Conservation (phyloP, 2,797 vertebrate genomes). For the Melanotaenia nigrans region DNA sequence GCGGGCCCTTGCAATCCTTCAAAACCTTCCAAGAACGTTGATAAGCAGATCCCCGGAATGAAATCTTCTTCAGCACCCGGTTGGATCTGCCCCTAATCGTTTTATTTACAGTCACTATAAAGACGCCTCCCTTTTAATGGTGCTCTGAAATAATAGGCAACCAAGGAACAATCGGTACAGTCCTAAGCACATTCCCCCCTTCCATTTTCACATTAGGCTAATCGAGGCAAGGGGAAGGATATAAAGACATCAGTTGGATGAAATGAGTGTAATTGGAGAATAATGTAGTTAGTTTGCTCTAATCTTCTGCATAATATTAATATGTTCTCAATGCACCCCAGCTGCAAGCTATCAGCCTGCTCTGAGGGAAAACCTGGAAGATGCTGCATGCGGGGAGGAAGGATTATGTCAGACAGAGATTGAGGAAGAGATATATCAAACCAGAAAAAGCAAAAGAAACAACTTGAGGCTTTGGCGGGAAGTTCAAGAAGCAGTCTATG, state of each 20-base stretch:
- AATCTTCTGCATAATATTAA: constrained; percentile 93
- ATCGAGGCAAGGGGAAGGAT: constrained; percentile 89
- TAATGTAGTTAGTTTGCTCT: constrained; percentile 93
- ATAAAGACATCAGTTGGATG: constrained; percentile 91
- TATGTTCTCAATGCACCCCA: constrained; percentile 87
- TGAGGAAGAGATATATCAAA: constrained; percentile 40
- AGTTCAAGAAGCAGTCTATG: constrained; percentile 47
- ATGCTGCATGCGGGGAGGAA: constrained; percentile 47
- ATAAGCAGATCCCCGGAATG: constrained; percentile 86
- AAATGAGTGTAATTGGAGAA: constrained; percentile 93
- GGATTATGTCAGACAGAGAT: constrained; percentile 45
- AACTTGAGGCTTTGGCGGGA: constrained; percentile 37
- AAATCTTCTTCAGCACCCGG: constrained; percentile 83
- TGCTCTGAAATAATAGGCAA: constrained; percentile 84
- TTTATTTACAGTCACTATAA: constrained; percentile 89
- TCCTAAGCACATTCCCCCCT: constrained; percentile 84
- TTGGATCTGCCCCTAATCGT: constrained; percentile 86
- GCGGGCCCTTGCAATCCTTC: constrained; percentile 72
- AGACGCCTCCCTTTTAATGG: constrained; percentile 85
- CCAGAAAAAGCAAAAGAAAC: constrained; percentile 33
- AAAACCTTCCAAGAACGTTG: constrained; percentile 85
- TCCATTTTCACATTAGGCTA: constrained; percentile 93
- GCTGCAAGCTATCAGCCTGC: constrained; percentile 91
- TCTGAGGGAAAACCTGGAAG: constrained; percentile 75
- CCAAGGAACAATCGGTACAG: constrained; percentile 85